Conservation (phyloP, 2,113 vertebrate genomes). For the Orycteropus afer region DNA sequence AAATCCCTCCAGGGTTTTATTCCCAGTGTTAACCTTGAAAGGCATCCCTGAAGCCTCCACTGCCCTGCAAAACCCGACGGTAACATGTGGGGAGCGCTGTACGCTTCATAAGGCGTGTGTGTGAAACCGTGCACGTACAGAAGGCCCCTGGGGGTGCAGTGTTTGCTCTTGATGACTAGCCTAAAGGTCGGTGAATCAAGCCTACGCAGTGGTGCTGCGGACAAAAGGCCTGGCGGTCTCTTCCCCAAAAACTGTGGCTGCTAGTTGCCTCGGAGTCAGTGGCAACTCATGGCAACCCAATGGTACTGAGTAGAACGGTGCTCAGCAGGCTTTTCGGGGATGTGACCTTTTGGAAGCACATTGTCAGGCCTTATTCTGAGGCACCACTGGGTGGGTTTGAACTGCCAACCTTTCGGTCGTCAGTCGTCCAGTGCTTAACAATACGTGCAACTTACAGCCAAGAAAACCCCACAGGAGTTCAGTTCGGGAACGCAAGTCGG, state of each 20-base stretch:
- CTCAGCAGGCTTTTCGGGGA: neutral
- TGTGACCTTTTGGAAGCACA: no score
- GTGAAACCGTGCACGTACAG: no score
- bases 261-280: neutral
- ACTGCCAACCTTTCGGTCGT: neutral
- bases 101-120: accelerated
- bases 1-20: constrained; percentile 72
- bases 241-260: neutral
- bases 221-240: no score
- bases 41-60: constrained; percentile 44
- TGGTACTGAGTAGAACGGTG: neutral
- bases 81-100: accelerated
- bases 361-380: neutral
- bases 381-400: neutral
- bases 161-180: no score
- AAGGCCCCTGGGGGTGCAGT: no score
- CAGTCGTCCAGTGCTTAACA: neutral
- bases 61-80: accelerated
- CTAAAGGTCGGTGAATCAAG: no score
- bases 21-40: constrained; percentile 62
- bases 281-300: neutral
- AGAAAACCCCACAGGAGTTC: no score
- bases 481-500: no score
- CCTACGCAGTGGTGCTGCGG: no score
- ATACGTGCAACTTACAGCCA: no score